These are phyloP conservation scores for Ormyrus nitidulus DNA, from an alignment of 2,888 invertebrate genomes.

Conservation along the genomic window DNA sequence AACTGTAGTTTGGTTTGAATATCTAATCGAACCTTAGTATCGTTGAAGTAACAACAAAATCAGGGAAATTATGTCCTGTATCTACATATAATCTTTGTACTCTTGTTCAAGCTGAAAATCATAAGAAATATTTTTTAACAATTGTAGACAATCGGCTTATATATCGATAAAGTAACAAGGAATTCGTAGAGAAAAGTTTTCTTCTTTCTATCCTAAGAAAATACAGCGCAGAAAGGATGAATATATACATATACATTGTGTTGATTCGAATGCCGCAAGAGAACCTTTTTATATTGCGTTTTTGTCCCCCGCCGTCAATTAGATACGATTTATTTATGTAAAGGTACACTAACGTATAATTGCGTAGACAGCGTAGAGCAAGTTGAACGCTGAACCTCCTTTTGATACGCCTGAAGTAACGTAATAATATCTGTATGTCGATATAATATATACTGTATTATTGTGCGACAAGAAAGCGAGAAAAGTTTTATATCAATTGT, in stretches of 20 bases:
- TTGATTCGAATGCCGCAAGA: constrained; percentile 34
- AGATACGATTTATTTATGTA: constrained; percentile 50
- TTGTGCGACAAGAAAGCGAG: constrained; percentile 62
- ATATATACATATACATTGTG: constrained; percentile 20
- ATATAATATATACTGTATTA: constrained; percentile 59
- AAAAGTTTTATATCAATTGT: constrained; percentile 71
- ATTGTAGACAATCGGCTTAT: constrained; percentile 47
- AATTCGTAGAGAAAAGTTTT: constrained; percentile 26
- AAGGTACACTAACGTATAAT: constrained; percentile 26
- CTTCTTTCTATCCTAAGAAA: constrained; percentile 33
- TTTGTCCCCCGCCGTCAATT: constrained; percentile 52
- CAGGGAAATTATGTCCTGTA: constrained; percentile 13
- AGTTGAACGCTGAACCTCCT: constrained; percentile 58
- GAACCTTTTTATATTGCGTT: constrained; percentile 50
- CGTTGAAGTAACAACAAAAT: constrained; percentile 23
- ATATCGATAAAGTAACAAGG: constrained; percentile 24
- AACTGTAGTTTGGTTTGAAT: constrained; percentile 9
- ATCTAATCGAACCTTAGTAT: constrained; percentile 6
- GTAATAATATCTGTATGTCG: constrained; percentile 62
- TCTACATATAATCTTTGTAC: constrained; percentile 26
- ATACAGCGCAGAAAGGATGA: constrained; percentile 18
- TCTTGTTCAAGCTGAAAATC: constrained; percentile 1
- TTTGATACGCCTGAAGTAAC: constrained; percentile 66
- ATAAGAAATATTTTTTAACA: constrained; percentile 41
- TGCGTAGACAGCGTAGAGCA: constrained; percentile 12